Evolutionary conservation across 64 coral and sea anemone genomes (phyloP), one percentile per base, ranked within the genome.

Genomic region (Actinia tenebrosa): DNA sequence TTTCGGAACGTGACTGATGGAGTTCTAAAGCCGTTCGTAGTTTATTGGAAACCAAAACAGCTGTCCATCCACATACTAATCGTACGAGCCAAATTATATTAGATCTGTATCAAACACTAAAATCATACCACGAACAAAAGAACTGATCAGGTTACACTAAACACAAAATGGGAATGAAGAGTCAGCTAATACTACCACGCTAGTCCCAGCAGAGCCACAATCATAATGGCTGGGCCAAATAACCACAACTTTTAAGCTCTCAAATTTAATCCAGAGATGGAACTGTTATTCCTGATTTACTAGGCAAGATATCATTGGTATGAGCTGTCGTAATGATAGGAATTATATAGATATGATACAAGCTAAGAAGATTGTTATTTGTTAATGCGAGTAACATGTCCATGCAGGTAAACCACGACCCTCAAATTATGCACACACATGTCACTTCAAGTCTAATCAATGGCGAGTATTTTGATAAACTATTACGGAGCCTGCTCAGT

Each of bases 21-120:
- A 75, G 26, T 75, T 15, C 63, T 20, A 25, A 37, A 30, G 42
- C 27, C 69, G n/a, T 75, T 75, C 27, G 13, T 11, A 75, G 69
- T 75, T 75, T 30, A 30, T 75, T 27, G 69, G 26, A 75, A 75
- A 75, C 23, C 69, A 26, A 75, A 75, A 42, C 69, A 75, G 69
- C 69, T 75, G 69, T 75, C 69, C 69, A 75, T 75, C 69, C 69
- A 42, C 26, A 75, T 75, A 75, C 23, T 75, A 25, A 75, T 75
- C 23, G 15, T 27, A 75, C 69, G 69, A 75, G 69, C 27, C 69
- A 75, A 75, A 75, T 75, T 75, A 75, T 75, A 75, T 75, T 75
- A 75, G 69, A 75, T 75, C 69, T 75, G 69, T 75, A 75, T 75
- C 69, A 75, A 75, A 75, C 69, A 25, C 69, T 75, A 75, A 75